Percentiles rank a stretch among this genome's conserved stretches.
Evolutionary conservation across 2,797 vertebrate genomes (phyloP).

Genomic region (Cynopterus sphinx): DNA sequence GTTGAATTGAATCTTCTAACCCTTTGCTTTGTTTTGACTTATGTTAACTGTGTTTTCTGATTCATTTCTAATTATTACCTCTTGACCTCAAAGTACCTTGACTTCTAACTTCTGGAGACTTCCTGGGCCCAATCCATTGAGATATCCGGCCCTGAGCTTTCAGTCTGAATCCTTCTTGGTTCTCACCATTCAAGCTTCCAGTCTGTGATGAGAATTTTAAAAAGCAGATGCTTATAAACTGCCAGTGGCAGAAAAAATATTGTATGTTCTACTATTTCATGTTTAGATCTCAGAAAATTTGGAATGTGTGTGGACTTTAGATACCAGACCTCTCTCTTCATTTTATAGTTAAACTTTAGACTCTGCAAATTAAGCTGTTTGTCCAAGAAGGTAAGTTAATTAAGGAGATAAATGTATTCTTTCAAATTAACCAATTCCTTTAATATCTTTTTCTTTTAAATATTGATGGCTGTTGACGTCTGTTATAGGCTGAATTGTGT

Average conservation of each 20-base stretch:
- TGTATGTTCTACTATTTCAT: not conserved
- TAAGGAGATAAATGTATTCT: not conserved
- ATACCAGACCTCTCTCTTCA: not conserved
- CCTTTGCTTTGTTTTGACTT: not conserved
- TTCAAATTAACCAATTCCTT: not conserved
- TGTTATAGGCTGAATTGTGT: not conserved
- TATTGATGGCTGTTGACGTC: not conserved
- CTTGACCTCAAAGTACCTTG: not conserved
- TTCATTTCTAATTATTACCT: not conserved
- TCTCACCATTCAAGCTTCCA: not conserved
- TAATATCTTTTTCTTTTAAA: not conserved
- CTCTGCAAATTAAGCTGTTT: not conserved
- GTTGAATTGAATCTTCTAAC: not conserved
- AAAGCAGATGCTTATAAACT: not conserved
- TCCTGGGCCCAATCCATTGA: not conserved
- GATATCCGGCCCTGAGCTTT: not conserved
- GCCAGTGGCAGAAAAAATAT: not conserved
- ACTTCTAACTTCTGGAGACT: not conserved
- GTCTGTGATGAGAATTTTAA: not conserved
- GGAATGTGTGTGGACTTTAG: not conserved
- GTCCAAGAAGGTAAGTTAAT: not conserved
- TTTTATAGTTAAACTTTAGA: conserved; percentile 16
- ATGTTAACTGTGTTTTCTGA: not conserved
- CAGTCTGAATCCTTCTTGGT: not conserved
- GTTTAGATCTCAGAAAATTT: not conserved